phyloP scores from a whole-genome alignment of 2,113 vertebrate genomes.

The Cebidichthys violaceus region DNA sequence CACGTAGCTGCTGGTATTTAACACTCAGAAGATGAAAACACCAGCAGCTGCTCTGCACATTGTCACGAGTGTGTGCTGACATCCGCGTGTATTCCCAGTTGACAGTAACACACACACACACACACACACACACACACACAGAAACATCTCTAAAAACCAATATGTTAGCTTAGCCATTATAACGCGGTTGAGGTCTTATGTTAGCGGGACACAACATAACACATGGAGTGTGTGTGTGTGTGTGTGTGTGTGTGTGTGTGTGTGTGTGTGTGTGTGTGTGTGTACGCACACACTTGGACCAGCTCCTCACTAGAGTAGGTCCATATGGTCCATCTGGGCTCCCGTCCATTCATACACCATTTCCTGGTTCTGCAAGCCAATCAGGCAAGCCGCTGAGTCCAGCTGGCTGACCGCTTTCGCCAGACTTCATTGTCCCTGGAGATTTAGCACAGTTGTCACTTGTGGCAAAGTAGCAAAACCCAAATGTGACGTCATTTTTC shows the following conservation, averaged over 20 bases:
- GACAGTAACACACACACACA: neutral
- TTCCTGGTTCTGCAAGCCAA: constrained; percentile 58
- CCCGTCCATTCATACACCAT: constrained; percentile 46
- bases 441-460: constrained; percentile 31
- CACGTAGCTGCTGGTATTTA: constrained; percentile 11
- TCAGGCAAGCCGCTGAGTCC: constrained; percentile 41
- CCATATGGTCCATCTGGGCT: constrained; percentile 72
- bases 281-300: constrained; percentile 46
- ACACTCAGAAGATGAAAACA: neutral
- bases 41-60: constrained; percentile 32
- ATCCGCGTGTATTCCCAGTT: constrained; percentile 2
- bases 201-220: constrained; percentile 25
- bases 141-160: neutral
- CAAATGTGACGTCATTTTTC: constrained; percentile 2
- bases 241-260: constrained; percentile 6
- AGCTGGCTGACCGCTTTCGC: constrained; percentile 37
- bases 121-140: neutral
- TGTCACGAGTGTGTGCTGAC: constrained; percentile 2
- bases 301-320: constrained; percentile 37
- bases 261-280: constrained; percentile 4
- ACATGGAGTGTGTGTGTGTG: constrained; percentile 12
- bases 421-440: constrained; percentile 37
- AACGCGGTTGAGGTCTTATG: constrained; percentile 22
- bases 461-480: constrained; percentile 29
- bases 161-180: constrained; percentile 16